These are phyloP conservation scores for Eretmochelys imbricata DNA, from an alignment of 2,113 vertebrate genomes.

Conservation along the genomic window DNA sequence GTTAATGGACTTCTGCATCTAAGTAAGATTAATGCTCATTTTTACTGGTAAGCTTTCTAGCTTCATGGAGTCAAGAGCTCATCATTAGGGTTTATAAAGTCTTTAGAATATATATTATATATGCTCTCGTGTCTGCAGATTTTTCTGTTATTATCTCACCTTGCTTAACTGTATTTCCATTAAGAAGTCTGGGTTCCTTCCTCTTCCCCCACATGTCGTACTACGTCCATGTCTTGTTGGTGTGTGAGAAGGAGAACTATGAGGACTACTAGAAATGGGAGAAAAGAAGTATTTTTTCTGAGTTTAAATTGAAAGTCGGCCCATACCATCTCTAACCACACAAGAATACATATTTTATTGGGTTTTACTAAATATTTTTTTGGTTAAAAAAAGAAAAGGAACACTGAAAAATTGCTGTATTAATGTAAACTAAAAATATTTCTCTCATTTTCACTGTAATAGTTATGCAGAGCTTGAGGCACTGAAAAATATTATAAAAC, in stretches of 20 bases:
- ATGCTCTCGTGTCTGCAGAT: not conserved
- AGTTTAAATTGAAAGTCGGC: not conserved
- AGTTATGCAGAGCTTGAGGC: not conserved
- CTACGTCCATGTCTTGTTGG: constrained; percentile 86
- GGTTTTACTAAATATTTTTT: not conserved
- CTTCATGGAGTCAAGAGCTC: not conserved
- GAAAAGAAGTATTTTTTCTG: not conserved
- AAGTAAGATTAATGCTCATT: not conserved
- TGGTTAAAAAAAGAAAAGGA: not conserved
- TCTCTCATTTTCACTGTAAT: not conserved
- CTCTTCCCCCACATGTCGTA: constrained; percentile 84
- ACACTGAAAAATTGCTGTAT: not conserved
- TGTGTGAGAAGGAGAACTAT: constrained; percentile 93
- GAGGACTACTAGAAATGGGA: constrained; percentile 83
- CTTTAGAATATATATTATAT: not conserved
- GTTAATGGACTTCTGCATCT: not conserved
- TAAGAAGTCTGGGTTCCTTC: constrained; percentile 92
- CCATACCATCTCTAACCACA: not conserved
- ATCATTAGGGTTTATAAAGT: not conserved
- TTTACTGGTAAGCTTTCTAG: not conserved
- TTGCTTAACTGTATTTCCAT: constrained; percentile 99
- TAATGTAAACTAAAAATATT: not conserved
- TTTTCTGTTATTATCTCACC: constrained; percentile 74
- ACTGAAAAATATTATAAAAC: not conserved
- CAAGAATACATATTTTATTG: not conserved